Conservation (phyloP, 2,797 vertebrate species). For the Pipistrellus kuhlii region DNA sequence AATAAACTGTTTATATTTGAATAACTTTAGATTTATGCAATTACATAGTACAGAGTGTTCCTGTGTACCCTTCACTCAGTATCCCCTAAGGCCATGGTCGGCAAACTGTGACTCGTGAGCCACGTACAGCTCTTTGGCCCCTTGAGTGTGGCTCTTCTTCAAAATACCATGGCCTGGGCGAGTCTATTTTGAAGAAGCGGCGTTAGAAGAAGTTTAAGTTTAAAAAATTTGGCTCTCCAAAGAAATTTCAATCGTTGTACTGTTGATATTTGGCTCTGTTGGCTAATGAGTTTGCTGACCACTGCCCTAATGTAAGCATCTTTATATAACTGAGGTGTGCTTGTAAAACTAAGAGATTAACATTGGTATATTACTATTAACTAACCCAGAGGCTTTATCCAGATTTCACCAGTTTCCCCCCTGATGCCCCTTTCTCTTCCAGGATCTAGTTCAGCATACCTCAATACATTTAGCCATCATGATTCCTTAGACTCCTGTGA, state of each 20-base stretch:
- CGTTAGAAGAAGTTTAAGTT: too few relatives aligned
- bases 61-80: background rate
- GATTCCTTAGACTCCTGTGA: background rate
- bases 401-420: background rate
- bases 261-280: too few relatives aligned
- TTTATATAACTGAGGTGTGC: background rate
- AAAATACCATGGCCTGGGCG: too few relatives aligned
- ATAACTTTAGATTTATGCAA: background rate
- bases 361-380: background rate
- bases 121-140: too few relatives aligned
- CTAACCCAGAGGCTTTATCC: background rate
- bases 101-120: too few relatives aligned
- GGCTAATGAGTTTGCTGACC: too few relatives aligned
- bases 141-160: too few relatives aligned
- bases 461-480: background rate
- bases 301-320: background rate
- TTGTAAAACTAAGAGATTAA: background rate
- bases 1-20: conserved; percentile 52
- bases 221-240: too few relatives aligned
- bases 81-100: background rate
- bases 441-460: background rate
- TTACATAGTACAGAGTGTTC: background rate
- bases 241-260: too few relatives aligned
- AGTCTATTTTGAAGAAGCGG: too few relatives aligned
- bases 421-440: background rate